phyloP scores from a whole-genome alignment of 2,888 invertebrate genomes.

The Choreutis nemorana region DNA sequence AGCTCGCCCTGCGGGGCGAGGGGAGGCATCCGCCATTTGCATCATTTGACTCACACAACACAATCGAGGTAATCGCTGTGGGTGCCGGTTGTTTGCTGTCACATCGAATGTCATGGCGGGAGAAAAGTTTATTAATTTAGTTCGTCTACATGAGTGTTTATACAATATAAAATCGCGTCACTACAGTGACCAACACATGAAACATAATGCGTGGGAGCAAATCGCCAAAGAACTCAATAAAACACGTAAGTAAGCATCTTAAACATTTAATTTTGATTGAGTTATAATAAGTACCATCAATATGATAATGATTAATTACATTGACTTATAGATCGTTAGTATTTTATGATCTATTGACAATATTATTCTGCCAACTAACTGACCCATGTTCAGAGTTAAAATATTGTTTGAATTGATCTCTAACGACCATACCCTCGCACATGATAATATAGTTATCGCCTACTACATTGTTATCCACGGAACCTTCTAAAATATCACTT shows the following conservation, averaged over 20 bases:
- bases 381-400: conserved; percentile 10
- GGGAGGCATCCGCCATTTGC: conserved; percentile 9
- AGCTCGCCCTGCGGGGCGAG: too few species aligned
- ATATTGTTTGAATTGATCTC: conserved; percentile 11
- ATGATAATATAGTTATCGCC: too few species aligned
- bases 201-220: conserved; percentile 8
- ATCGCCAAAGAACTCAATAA: conserved; percentile 8
- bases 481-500: conserved; percentile 8
- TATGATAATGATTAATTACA: conserved; percentile 4
- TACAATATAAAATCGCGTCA: conserved; percentile 9
- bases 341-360: conserved; percentile 1
- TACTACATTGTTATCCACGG: conserved; percentile 8
- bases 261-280: conserved; percentile 5
- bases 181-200: conserved; percentile 10
- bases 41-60: conserved; percentile 9
- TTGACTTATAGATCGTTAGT: conserved; percentile 6
- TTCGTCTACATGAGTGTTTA: conserved; percentile 10
- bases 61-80: conserved; percentile 8
- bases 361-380: too few species aligned
- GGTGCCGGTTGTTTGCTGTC: conserved; percentile 9
- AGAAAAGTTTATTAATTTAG: conserved; percentile 9
- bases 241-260: conserved; percentile 8
- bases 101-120: conserved; percentile 9
- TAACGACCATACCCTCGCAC: conserved; percentile 8
- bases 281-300: conserved; percentile 6